A percentile compares a stretch with the other conserved stretches of the same genome.
phyloP scores from a whole-genome alignment of 2,888 invertebrate genomes.

The Drosophila falleni region DNA sequence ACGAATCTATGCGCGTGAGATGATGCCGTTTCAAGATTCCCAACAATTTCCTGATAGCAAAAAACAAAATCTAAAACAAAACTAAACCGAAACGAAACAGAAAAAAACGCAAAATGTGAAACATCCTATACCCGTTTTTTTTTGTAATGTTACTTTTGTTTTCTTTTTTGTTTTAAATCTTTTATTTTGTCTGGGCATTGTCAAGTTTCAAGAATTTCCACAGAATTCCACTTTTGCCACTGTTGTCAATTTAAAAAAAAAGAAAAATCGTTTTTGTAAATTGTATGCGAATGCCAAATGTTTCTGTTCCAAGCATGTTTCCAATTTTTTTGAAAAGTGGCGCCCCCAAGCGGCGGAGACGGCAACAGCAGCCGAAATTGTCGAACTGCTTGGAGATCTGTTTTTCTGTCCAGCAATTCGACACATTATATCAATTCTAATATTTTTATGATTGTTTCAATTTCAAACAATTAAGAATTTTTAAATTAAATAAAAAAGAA shows the following conservation, averaged over 20 bases:
- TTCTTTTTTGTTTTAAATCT: conserved; percentile 8
- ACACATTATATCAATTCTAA: conserved; percentile 15
- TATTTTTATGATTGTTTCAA: conserved; percentile 13
- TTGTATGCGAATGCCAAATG: conserved; percentile 58
- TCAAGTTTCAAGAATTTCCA: conserved; percentile 32
- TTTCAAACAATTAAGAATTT: conserved; percentile 31
- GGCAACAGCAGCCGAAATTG: conserved; percentile 7
- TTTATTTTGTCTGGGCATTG: conserved; percentile 30
- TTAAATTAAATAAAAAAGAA: conserved; percentile 29
- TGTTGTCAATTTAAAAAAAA: conserved; percentile 25
- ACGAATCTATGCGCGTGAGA: conserved; percentile 23
- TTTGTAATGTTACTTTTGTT: conserved; percentile 1
- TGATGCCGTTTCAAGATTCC: conserved; percentile 40
- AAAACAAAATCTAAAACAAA: conserved; percentile 8
- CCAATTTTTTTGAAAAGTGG: conserved; percentile 10
- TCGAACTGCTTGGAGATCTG: conserved; percentile 27
- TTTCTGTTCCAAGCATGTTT: conserved; percentile 37
- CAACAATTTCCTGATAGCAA: conserved; percentile 17
- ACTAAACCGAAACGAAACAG: conserved; percentile 4
- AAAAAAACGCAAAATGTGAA: background rate
- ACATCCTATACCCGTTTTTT: conserved; percentile 8
- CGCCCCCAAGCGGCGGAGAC: conserved; percentile 10
- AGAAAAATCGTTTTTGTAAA: conserved; percentile 41
- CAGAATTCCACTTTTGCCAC: conserved; percentile 34
- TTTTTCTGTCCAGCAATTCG: conserved; percentile 36